Base-by-base conservation (phyloP, 2,888 invertebrate species). In the Sinotaia quadrata region DNA sequence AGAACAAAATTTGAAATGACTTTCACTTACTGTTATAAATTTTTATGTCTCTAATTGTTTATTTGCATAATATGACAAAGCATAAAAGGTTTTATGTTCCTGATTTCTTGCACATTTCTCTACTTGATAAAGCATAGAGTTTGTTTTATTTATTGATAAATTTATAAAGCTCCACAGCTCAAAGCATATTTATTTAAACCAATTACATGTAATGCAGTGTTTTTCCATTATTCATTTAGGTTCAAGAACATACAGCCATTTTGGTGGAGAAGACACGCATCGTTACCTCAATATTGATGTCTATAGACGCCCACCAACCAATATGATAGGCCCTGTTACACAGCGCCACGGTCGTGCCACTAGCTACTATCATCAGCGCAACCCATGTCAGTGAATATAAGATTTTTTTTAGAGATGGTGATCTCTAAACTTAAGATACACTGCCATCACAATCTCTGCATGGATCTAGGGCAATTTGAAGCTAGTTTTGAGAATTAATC, bases 271-370 rank as follows among this genome's bases (percentile, higher is more conserved):
- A 27, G 83, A 84, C 56, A 74, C 82, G 2, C 80, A 83, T 68
- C 71, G 83, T n/a, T 88, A 84, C 73, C 79, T 84, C 15, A 84
- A 76, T 56, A 86, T 87, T 49, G 88, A 88, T 67, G 78, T 84
- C 72, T 88, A 87, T 75, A 75, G 85, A 34, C 73, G 87, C 61
- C 82, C 79, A n/a, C 81, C 87, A 12, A 88, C 87, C 7, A 85
- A 85, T 68, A 69, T 81, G 58, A 76, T 85, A 2, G 87, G 87
- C 24, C 75, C 75, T 36, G 81, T 86, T 8, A 75, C 80, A 49
- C 84, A 85, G 81, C 84, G 85, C 67, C 82, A 82, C 73, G 88
- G 88, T 63, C 86, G 88, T 5, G 80, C 79, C 24, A 83, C 85
- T 34, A 87, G 87, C 18, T 88, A 87, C 72, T 87, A 86, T 73